Evolutionary conservation across 2,113 vertebrate species (phyloP), one percentile per base, ranked within the genome.

Genomic region (Phylloscopus trochilus): DNA sequence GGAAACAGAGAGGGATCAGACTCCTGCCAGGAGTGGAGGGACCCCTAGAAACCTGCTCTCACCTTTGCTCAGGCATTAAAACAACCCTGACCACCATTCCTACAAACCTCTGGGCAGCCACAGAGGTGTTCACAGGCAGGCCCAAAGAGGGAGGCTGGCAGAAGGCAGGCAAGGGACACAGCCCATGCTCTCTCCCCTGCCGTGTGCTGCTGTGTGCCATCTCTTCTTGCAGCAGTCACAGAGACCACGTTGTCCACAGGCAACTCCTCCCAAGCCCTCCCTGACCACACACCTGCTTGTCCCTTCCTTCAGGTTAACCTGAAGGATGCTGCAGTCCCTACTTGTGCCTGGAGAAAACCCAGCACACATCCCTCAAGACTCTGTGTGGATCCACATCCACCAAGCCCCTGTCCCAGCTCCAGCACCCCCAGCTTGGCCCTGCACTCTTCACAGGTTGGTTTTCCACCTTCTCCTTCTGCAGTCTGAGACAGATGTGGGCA

Each of bases 191-290:
- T 46, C 30, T 43, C 39, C 37, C 27, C 70, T 76, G 35, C 16
- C 30, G 28, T 4, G 27, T 7, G 1, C 35, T n/a, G 55, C 51
- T 70, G 20, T 64, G 51, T 9, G 30, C 0, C 2, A 52, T 26
- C 69, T n/a, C 49, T 43, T 41, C 55, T 37, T n/a, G 11, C 46
- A 51, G 44, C 59, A 74, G 41, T 14, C 31, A 37, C 27, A 35
- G 51, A 70, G 31, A 15, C 22, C 6, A 0, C 2, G 0, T 1
- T 41, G 30, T 17, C 26, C 0, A 0, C 35, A 41, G 62, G 31
- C 56, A 43, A 30, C 33, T 49, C 13, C 33, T 47, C 70, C n/a
- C 55, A 10, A 28, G 37, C 47, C 53, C 37, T 30, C 52, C 72
- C 52, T n/a, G 41, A 13, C 30, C 21, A 22, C 31, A 15, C 67